A percentile compares a stretch with the other conserved stretches of the same genome.
phyloP scores from a whole-genome alignment of 2,888 invertebrate species.

The Caenorhabditis sp. region DNA sequence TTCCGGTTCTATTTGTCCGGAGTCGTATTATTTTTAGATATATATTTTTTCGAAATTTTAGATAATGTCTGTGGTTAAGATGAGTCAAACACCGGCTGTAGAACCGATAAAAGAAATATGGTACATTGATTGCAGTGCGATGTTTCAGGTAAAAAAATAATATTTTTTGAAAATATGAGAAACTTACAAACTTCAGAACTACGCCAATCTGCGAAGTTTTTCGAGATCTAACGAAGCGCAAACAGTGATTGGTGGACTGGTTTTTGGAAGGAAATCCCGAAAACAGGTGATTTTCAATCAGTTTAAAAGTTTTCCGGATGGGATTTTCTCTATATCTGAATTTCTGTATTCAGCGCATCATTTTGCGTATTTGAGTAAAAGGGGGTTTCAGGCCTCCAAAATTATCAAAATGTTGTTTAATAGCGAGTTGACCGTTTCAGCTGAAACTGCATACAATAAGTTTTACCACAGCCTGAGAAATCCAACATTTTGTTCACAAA shows the following conservation, averaged over 20 bases:
- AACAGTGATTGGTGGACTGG: conserved; percentile 32
- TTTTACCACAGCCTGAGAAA: no score
- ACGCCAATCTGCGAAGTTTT: conserved; percentile 29
- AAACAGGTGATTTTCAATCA: conserved; percentile 16
- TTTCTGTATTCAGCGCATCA: no score
- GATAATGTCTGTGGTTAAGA: conserved; percentile 7
- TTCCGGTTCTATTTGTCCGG: neutral
- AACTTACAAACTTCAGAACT: conserved; percentile 13
- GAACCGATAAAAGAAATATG: conserved; percentile 39
- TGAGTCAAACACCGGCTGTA: conserved; percentile 9
- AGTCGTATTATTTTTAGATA: neutral
- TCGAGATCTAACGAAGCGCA: conserved; percentile 13
- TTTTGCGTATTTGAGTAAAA: no score
- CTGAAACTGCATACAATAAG: no score
- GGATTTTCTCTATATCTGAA: no score
- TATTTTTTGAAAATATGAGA: no score
- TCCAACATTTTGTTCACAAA: no score
- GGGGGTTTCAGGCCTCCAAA: no score
- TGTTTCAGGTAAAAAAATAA: conserved; percentile 42
- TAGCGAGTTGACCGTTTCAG: no score
- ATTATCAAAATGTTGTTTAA: no score
- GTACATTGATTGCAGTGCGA: conserved; percentile 46
- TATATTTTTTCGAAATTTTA: neutral
- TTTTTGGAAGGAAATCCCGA: conserved; percentile 30
- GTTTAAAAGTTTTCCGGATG: no score